A percentile compares a stretch with the other conserved stretches of the same genome.
These are phyloP conservation scores for Troilus luridus DNA, from an alignment of 2,888 invertebrate genomes.

Conservation along the genomic window DNA sequence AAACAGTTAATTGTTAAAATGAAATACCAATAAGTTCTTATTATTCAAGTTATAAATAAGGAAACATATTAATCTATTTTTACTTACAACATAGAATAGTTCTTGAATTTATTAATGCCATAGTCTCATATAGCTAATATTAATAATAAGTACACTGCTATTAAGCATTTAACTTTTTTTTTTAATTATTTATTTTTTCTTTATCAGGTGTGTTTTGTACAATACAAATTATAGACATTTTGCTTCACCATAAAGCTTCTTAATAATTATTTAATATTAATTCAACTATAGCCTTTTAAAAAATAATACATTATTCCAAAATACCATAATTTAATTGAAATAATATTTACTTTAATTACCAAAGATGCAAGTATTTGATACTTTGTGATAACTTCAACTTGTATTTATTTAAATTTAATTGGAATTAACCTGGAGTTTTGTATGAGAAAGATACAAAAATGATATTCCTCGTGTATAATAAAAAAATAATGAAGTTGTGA, in stretches of 20 bases:
- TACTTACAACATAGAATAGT: not conserved
- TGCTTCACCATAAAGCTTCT: slow-evolving; percentile 11
- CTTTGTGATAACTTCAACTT: not conserved
- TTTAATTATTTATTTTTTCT: not conserved
- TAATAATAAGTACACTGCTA: slow-evolving; percentile 15
- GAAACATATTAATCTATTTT: not conserved
- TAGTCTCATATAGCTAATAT: not conserved
- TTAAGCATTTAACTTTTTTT: not conserved
- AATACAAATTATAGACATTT: slow-evolving; percentile 23
- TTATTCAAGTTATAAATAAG: not conserved
- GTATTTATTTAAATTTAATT: not conserved
- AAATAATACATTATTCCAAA: not conserved
- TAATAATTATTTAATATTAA: slow-evolving; percentile 23
- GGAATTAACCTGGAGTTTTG: not conserved
- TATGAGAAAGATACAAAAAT: not conserved
- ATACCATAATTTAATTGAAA: not conserved
- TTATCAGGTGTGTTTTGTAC: slow-evolving; percentile 16
- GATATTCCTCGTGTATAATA: not conserved
- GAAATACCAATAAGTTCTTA: not conserved
- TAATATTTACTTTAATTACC: slow-evolving; percentile 5
- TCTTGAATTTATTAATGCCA: not conserved
- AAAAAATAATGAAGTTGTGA: not conserved
- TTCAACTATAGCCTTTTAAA: not conserved
- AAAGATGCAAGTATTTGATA: slow-evolving; percentile 8
- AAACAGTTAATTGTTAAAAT: not conserved